Conservation (phyloP, 2,113 vertebrate genomes). For the Ciconia maguari region DNA sequence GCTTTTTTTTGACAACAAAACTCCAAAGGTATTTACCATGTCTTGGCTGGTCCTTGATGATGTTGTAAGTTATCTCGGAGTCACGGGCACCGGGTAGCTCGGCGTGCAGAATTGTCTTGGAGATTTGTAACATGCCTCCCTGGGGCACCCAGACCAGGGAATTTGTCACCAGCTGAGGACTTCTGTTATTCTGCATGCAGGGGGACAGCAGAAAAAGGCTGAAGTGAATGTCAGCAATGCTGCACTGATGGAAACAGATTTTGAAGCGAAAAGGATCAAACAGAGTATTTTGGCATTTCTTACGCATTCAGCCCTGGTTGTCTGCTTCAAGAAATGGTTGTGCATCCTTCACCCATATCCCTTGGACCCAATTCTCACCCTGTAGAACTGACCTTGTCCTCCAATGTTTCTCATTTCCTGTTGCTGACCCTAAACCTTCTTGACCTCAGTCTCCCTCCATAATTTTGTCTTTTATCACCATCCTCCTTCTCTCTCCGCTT, state of each 20-base stretch:
- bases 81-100: constrained; percentile 72
- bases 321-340: background rate
- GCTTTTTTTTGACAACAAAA: background rate
- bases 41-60: constrained; percentile 75
- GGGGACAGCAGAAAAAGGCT: background rate
- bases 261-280: background rate
- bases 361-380: background rate
- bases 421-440: background rate
- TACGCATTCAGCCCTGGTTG: accelerated
- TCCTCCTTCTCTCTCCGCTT: background rate
- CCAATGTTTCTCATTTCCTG: background rate
- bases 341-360: background rate
- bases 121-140: constrained; percentile 90
- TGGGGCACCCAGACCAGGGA: constrained; percentile 90
- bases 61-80: constrained; percentile 84
- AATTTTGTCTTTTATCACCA: background rate
- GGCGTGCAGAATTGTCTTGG: constrained; percentile 80
- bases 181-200: constrained; percentile 63
- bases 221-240: background rate
- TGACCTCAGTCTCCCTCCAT: background rate
- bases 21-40: constrained; percentile 77
- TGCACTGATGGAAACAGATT: background rate
- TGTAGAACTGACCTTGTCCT: background rate
- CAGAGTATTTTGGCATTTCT: background rate
- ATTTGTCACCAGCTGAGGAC: constrained; percentile 73